A percentile compares a stretch with the other conserved stretches of the same genome.
These are phyloP conservation scores for Platygyra sinensis DNA, from an alignment of 64 coral and sea anemone genomes.

Conservation along the genomic window DNA sequence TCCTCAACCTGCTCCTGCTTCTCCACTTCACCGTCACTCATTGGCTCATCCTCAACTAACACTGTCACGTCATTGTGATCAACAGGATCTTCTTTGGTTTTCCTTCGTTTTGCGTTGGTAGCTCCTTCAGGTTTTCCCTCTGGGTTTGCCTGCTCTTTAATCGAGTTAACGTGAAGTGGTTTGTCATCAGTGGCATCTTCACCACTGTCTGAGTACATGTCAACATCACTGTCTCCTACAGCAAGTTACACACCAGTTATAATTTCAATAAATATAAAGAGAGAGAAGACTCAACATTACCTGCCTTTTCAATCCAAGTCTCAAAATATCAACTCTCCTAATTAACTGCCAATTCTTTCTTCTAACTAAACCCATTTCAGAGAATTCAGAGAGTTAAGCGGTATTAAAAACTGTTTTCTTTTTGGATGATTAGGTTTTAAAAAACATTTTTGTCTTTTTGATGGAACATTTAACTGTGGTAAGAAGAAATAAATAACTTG, in stretches of 20 bases:
- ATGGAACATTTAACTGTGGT: too few relatives aligned
- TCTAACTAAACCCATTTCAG: too few relatives aligned
- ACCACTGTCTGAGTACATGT: constrained; percentile 61
- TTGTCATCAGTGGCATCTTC: constrained; percentile 31
- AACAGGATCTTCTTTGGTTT: constrained; percentile 30
- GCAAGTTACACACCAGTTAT: not conserved
- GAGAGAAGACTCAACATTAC: too few relatives aligned
- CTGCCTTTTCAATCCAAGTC: too few relatives aligned
- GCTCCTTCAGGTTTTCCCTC: not conserved
- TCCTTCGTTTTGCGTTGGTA: constrained; percentile 17
- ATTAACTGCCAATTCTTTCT: too few relatives aligned
- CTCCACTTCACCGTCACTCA: constrained; percentile 55
- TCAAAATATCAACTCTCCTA: too few relatives aligned
- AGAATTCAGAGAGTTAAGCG: too few relatives aligned
- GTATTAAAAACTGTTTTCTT: too few relatives aligned
- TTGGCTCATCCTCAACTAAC: constrained; percentile 51
- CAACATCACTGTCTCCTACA: constrained; percentile 32
- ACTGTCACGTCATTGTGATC: constrained; percentile 35
- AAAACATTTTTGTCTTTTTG: too few relatives aligned
- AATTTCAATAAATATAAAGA: too few relatives aligned
- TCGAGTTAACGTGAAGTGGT: constrained; percentile 9
- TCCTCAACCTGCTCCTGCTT: constrained; percentile 6
- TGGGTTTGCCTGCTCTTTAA: not conserved
- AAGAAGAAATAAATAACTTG: too few relatives aligned
- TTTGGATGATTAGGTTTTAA: too few relatives aligned